A percentile compares a stretch with the other conserved stretches of the same genome.
Conservation (phyloP, 2,888 invertebrate species). For the Gibbula magus region DNA sequence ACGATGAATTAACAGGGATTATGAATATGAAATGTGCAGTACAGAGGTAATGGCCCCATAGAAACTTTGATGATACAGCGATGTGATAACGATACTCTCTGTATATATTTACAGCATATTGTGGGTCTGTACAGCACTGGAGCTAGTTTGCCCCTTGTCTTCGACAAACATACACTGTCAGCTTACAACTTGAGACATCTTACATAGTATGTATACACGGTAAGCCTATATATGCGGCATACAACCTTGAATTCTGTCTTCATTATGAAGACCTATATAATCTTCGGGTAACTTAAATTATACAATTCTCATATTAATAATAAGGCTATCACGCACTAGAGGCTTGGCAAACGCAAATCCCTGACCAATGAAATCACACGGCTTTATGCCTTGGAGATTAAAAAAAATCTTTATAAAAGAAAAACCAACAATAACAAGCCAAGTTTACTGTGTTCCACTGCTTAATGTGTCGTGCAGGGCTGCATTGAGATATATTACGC, state of each 20-base stretch:
- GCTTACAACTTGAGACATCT: constrained; percentile 1
- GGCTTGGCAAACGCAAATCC: constrained; percentile 26
- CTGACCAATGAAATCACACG: constrained; percentile 29
- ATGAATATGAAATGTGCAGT: constrained; percentile 23
- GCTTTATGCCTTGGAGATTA: not conserved
- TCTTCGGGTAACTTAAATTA: constrained; percentile 19
- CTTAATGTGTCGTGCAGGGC: not conserved
- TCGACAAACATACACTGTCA: constrained; percentile 8
- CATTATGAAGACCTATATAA: not conserved
- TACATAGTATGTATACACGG: constrained; percentile 6
- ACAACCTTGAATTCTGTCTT: not conserved
- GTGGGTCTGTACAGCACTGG: constrained; percentile 2
- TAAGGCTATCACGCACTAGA: constrained; percentile 23
- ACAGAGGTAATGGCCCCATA: constrained; percentile 27
- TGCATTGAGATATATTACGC: not conserved
- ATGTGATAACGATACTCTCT: constrained; percentile 19
- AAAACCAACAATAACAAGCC: constrained; percentile 14
- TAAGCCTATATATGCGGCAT: constrained; percentile 7
- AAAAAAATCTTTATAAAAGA: not conserved
- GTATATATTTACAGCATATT: constrained; percentile 18
- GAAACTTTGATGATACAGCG: constrained; percentile 17
- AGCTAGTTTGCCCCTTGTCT: not conserved
- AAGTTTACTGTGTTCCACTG: not conserved
- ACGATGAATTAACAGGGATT: constrained; percentile 19
- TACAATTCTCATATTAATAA: constrained; percentile 13